Conservation (phyloP, 2,888 invertebrate genomes). For the Rambutsinella grinnellia region DNA sequence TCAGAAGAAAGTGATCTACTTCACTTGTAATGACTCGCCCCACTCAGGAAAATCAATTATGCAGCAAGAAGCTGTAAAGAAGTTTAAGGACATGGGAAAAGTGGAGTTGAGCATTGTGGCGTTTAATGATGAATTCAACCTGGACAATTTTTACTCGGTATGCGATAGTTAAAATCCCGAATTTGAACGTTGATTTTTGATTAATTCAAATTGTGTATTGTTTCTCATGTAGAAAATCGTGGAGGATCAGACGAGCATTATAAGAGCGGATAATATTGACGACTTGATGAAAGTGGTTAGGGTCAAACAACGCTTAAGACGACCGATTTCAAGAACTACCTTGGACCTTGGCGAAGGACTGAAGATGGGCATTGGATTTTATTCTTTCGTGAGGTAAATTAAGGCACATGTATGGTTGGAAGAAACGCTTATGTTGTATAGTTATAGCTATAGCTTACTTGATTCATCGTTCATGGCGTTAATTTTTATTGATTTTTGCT, state of each 20-base stretch:
- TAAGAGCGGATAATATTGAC: conserved; percentile 42
- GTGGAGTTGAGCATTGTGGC: conserved; percentile 58
- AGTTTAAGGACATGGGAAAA: conserved; percentile 62
- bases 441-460: too few relatives aligned
- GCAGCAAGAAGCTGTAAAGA: conserved; percentile 48
- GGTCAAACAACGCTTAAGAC: conserved; percentile 54
- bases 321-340: conserved; percentile 51
- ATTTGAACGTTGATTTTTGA: background rate
- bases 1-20: conserved; percentile 59
- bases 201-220: background rate
- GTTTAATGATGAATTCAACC: conserved; percentile 57
- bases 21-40: conserved; percentile 61
- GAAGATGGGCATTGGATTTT: conserved; percentile 62
- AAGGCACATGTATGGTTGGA: too few relatives aligned
- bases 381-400: conserved; percentile 57
- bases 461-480: too few relatives aligned
- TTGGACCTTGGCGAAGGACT: conserved; percentile 56
- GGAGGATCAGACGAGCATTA: conserved; percentile 39
- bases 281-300: conserved; percentile 55
- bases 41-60: conserved; percentile 45
- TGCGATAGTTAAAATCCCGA: background rate
- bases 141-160: conserved; percentile 52
- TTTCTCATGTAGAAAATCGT: conserved; percentile 37
- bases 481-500: background rate
- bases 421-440: too few relatives aligned